Evolutionary conservation across 2,113 vertebrate species (phyloP), one percentile per base, ranked within the genome.

Genomic region (Synodontis membranacea): DNA sequence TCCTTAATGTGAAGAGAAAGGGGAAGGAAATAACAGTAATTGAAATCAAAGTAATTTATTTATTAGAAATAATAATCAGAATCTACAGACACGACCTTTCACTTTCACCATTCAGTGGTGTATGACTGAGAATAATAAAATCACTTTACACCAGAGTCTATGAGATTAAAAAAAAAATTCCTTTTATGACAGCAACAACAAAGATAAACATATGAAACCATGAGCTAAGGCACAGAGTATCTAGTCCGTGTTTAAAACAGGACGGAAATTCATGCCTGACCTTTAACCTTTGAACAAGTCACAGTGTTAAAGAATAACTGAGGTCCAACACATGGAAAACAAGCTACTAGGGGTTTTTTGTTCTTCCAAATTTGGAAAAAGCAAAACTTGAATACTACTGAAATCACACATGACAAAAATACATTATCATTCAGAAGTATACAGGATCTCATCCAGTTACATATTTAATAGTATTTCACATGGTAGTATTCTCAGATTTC

Each of bases 1-100:
- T 93, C 93, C 96, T 96, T 91, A 34, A 89, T 15, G 39, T 34
- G 46, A 19, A 83, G 70, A 88, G 42, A 82, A 10, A 75, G 23
- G 1, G 42, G 2, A 76, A 14, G 74, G 4, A 54, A 34, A 46
- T 28, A 34, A 68, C 42, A 46, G 14, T 10, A 31, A 0, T 11
- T n/a, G 12, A n/a, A n/a, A 14, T 31, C 46, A 6, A 5, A 48
- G 17, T 39, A 2, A 44, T 74, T 19, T 21, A 15, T 19, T 44
- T 17, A 76, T 17, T 50, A 50, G 1, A 76, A n/a, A 76, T 44
- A 74, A 44, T 74, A 74, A 12, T 44, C 3, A 74, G 31, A 11
- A 44, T 7, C 5, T 17, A n/a, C 0, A 50, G 14, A 76, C 4
- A n/a, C 25, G 42, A 28, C 68, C 39, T 4, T 8, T n/a, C 37